phyloP scores from a whole-genome alignment of 2,113 vertebrate species.

The Carassius carassius region DNA sequence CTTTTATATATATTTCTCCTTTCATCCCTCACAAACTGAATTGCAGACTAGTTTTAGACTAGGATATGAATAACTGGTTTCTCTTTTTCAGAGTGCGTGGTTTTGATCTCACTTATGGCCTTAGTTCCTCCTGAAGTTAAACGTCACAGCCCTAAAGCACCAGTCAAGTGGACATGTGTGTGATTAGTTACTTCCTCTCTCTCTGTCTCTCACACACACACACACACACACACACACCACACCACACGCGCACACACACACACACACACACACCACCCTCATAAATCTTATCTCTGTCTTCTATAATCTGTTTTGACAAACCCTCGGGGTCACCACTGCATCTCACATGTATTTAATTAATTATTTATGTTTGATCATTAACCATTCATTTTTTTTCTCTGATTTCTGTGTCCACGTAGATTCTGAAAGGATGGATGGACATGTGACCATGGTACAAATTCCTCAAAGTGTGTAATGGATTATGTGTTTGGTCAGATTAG shows the following conservation, averaged over 20 bases:
- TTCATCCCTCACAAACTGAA: background rate
- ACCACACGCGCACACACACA: background rate
- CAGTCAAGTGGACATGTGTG: slow-evolving; percentile 6
- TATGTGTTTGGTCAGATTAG: slow-evolving; percentile 48
- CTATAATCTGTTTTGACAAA: slow-evolving; percentile 25
- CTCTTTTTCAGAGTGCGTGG: background rate
- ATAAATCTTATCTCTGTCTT: background rate
- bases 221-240: background rate
- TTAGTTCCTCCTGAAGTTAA: slow-evolving; percentile 16
- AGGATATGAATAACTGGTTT: background rate
- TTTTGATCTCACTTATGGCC: slow-evolving; percentile 33
- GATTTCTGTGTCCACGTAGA: background rate
- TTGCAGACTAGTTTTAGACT: background rate
- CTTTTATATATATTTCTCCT: too few relatives aligned
- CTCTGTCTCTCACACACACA: too few relatives aligned
- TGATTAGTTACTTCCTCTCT: background rate
- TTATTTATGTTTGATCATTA: background rate
- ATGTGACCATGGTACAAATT: slow-evolving; percentile 1
- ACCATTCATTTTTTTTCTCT: background rate
- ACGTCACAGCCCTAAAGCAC: slow-evolving; percentile 14
- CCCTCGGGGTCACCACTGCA: slow-evolving; percentile 1
- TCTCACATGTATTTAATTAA: background rate
- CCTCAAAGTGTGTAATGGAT: slow-evolving; percentile 21
- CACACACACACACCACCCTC: background rate
- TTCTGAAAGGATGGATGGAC: background rate